A percentile compares a stretch with the other conserved stretches of the same genome.
These are phyloP conservation scores for Argyresthia albistria DNA, from an alignment of 2,888 invertebrate genomes.

Conservation along the genomic window DNA sequence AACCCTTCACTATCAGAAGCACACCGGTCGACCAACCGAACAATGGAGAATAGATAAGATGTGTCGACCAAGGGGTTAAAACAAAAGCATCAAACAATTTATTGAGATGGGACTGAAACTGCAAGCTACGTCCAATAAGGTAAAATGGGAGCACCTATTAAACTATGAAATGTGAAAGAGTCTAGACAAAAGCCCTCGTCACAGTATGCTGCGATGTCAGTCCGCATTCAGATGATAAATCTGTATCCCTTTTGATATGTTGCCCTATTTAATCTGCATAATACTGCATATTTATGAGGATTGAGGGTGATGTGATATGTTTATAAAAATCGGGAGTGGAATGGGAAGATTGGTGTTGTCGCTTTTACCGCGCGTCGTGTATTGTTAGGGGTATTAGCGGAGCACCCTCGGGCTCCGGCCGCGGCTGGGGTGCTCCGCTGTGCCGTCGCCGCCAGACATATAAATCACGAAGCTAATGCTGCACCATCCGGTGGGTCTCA, in stretches of 20 bases:
- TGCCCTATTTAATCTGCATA: conserved; percentile 36
- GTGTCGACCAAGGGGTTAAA: no score
- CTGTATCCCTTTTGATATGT: conserved; percentile 30
- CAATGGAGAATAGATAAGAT: no score
- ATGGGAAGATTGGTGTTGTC: conserved; percentile 18
- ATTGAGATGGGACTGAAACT: no score
- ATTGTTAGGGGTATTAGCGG: conserved; percentile 55
- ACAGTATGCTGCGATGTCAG: conserved; percentile 11
- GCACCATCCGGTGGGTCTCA: conserved; percentile 54
- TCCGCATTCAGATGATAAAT: conserved; percentile 36
- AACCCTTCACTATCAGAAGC: no score
- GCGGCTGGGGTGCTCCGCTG: conserved; percentile 5
- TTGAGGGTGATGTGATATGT: conserved; percentile 13
- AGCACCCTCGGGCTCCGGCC: conserved; percentile 13
- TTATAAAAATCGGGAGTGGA: not conserved
- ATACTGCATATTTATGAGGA: conserved; percentile 42
- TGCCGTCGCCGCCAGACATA: conserved; percentile 57
- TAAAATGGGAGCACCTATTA: no score
- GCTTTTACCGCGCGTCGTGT: conserved; percentile 24
- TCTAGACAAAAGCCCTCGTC: not conserved
- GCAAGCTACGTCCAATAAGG: no score
- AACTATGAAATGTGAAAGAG: not conserved
- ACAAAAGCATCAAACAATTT: no score
- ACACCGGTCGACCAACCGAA: no score
- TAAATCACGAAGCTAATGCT: conserved; percentile 64